These are phyloP conservation scores for Ochotona princeps DNA, from an alignment of 2,113 vertebrate species.

Conservation along the genomic window DNA sequence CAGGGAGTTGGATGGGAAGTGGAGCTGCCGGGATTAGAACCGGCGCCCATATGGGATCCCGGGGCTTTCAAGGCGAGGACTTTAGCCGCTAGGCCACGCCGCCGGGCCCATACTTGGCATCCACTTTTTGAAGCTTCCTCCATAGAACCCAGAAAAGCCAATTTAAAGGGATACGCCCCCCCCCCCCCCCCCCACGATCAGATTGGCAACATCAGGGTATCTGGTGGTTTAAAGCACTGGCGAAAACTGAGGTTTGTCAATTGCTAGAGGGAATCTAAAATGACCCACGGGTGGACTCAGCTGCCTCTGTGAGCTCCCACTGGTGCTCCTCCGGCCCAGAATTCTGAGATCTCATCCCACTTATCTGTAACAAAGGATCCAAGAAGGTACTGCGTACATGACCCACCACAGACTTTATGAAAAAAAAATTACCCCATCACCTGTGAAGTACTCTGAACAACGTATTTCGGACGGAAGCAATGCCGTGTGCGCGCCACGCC, in stretches of 20 bases:
- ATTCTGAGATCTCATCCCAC: background rate
- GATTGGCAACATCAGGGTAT: background rate
- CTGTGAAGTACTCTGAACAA: background rate
- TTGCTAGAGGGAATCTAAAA: background rate
- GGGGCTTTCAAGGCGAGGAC: no score
- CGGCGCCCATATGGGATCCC: no score
- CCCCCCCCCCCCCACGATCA: background rate
- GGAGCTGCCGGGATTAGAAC: no score
- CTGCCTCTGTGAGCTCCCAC: background rate
- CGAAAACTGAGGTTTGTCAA: background rate
- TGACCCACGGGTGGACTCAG: background rate
- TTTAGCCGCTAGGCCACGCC: no score
- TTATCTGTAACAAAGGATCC: background rate
- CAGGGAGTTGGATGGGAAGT: no score
- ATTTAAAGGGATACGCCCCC: background rate
- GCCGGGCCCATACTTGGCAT: no score
- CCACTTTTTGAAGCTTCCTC: background rate
- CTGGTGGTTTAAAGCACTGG: background rate
- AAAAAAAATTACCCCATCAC: background rate
- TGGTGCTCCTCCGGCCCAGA: background rate
- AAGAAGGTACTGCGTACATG: background rate
- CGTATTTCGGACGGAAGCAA: background rate
- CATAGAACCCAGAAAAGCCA: background rate
- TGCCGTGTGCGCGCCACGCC: background rate
- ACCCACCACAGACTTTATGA: background rate